A percentile compares a stretch with the other conserved stretches of the same genome.
These are phyloP conservation scores for Phocoena sinus DNA, from an alignment of 2,113 vertebrate genomes.

Conservation along the genomic window DNA sequence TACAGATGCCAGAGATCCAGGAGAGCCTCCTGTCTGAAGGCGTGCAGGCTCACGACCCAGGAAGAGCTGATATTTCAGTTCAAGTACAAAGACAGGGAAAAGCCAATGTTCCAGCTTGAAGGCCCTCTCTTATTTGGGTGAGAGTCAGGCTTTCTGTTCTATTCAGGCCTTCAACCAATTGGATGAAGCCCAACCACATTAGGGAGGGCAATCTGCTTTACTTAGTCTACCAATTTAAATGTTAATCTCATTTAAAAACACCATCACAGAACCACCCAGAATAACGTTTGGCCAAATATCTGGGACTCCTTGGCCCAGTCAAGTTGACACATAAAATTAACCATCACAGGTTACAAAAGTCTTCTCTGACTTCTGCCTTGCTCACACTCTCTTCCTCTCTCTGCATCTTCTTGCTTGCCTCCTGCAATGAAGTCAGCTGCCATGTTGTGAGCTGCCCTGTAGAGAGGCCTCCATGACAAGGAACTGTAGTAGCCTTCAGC, in stretches of 20 bases:
- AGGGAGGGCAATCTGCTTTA: background rate
- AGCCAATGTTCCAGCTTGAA: background rate
- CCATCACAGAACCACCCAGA: background rate
- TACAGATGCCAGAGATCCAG: background rate
- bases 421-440: background rate
- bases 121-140: background rate
- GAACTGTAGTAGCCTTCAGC: background rate
- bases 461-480: background rate
- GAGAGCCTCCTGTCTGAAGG: background rate
- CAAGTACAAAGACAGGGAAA: background rate
- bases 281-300: background rate
- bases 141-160: background rate
- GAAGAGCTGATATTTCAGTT: background rate
- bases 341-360: background rate
- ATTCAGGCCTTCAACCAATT: background rate
- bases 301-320: background rate
- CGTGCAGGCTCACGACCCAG: background rate
- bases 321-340: background rate
- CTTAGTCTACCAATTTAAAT: background rate
- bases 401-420: background rate
- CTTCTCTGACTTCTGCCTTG: background rate
- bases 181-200: background rate
- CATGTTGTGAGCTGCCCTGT: background rate
- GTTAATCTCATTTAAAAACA: background rate
- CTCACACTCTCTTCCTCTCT: background rate